Conservation (phyloP, 1,140 invertebrate genomes). For the Caenorhabditis remanei region DNA sequence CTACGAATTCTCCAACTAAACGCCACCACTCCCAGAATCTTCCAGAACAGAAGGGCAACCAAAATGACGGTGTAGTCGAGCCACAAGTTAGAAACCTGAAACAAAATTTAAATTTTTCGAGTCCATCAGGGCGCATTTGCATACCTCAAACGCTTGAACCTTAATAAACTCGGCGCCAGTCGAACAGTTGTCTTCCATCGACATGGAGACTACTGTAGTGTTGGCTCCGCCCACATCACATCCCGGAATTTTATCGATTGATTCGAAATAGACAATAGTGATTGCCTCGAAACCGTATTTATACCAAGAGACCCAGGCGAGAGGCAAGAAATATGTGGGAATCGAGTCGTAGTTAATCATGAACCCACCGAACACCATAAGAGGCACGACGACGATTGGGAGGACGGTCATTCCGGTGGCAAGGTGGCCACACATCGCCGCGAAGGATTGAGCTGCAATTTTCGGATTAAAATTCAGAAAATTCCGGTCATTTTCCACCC, state of each 20-base stretch:
- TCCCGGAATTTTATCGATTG: background rate
- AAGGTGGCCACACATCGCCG: conserved; percentile 82
- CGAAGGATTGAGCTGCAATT: conserved; percentile 22
- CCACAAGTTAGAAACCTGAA: conserved; percentile 1
- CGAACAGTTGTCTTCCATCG: background rate
- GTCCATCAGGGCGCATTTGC: background rate
- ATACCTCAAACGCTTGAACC: background rate
- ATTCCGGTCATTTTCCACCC: too few species aligned
- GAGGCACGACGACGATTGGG: conserved; percentile 90
- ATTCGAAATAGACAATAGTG: conserved; percentile 13
- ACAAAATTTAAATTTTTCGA: too few species aligned
- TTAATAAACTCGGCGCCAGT: conserved; percentile 22
- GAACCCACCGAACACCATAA: conserved; percentile 93
- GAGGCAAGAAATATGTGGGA: conserved; percentile 88
- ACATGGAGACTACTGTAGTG: background rate
- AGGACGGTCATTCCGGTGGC: conserved; percentile 89
- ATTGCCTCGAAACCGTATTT: conserved; percentile 89
- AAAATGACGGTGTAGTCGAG: conserved; percentile 5
- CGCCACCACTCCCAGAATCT: background rate
- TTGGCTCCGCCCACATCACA: background rate
- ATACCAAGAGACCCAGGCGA: conserved; percentile 96
- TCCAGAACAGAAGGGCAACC: conserved; percentile 1
- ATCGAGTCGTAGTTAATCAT: conserved; percentile 89
- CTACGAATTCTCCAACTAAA: conserved; percentile 30
- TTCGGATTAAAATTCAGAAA: background rate